A percentile compares a stretch with the other conserved stretches of the same genome.
Evolutionary conservation across 2,888 invertebrate genomes (phyloP).

Genomic region (Frankliniella fusca): DNA sequence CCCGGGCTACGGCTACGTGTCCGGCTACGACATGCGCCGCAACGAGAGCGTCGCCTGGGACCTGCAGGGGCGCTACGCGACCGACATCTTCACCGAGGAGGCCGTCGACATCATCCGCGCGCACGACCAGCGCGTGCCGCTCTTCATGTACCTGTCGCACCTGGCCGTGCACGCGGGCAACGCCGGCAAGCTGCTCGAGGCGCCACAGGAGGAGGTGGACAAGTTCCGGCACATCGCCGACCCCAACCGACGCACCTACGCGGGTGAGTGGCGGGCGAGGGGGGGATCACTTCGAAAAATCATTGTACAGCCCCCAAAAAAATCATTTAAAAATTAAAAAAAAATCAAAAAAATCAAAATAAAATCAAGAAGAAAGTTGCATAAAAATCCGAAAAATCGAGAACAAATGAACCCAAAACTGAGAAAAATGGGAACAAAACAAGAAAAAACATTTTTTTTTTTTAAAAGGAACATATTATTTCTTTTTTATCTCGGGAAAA

Average conservation of each 20-base stretch:
- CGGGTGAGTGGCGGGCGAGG: constrained; percentile 57
- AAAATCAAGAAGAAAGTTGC: too few species aligned
- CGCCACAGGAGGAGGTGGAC: constrained; percentile 63
- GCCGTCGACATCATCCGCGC: constrained; percentile 49
- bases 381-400: too few species aligned
- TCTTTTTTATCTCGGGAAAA: too few species aligned
- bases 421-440: too few species aligned
- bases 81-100: constrained; percentile 50
- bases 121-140: constrained; percentile 45
- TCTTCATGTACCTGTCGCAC: constrained; percentile 55
- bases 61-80: constrained; percentile 49
- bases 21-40: constrained; percentile 49
- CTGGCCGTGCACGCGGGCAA: constrained; percentile 54
- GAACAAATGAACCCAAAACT: too few species aligned
- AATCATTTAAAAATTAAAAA: too few species aligned
- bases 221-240: constrained; percentile 64
- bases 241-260: constrained; percentile 63
- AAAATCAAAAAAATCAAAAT: too few species aligned
- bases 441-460: too few species aligned
- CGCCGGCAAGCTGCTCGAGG: constrained; percentile 41
- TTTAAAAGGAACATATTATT: too few species aligned
- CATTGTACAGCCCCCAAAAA: too few species aligned
- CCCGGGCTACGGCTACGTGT: constrained; percentile 40
- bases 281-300: too few species aligned
- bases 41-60: constrained; percentile 45